A percentile compares a stretch with the other conserved stretches of the same genome.
Evolutionary conservation across 2,888 invertebrate species (phyloP).

Genomic region (Cyclophora albipunctata): DNA sequence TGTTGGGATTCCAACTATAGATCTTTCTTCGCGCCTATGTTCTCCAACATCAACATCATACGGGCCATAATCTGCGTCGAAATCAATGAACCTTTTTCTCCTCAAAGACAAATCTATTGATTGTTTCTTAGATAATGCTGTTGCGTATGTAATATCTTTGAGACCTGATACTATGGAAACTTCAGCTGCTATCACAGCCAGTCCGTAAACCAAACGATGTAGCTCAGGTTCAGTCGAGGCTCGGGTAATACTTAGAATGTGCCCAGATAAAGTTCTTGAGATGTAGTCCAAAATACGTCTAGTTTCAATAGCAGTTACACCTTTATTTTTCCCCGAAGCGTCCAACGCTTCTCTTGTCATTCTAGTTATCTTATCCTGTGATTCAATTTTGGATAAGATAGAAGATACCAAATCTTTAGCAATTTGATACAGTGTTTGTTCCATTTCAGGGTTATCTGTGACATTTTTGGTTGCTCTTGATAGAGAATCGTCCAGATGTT

Average conservation of each 20-base stretch:
- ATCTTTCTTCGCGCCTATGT: too few species aligned
- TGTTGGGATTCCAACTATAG: background rate
- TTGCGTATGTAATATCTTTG: constrained; percentile 62
- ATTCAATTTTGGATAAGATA: constrained; percentile 59
- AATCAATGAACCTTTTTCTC: constrained; percentile 44
- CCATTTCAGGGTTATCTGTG: constrained; percentile 61
- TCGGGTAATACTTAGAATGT: constrained; percentile 58
- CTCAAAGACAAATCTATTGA: constrained; percentile 59
- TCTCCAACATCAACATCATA: constrained; percentile 5
- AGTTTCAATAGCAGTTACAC: constrained; percentile 65
- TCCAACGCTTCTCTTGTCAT: constrained; percentile 63
- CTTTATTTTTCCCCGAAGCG: constrained; percentile 62
- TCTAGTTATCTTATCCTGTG: constrained; percentile 67
- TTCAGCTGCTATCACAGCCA: constrained; percentile 68
- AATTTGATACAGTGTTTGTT: constrained; percentile 57
- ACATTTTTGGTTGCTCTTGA: constrained; percentile 56
- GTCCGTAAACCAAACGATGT: constrained; percentile 62
- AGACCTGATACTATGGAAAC: constrained; percentile 63
- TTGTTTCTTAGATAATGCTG: constrained; percentile 61
- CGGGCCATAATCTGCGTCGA: background rate
- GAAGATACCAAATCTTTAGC: constrained; percentile 64
- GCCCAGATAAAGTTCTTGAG: constrained; percentile 59
- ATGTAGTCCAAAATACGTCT: constrained; percentile 65
- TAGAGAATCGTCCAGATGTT: constrained; percentile 55
- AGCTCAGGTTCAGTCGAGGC: constrained; percentile 66